A percentile compares a stretch with the other conserved stretches of the same genome.
Conservation (phyloP, 2,113 vertebrate species). For the Bujurquina vittata region DNA sequence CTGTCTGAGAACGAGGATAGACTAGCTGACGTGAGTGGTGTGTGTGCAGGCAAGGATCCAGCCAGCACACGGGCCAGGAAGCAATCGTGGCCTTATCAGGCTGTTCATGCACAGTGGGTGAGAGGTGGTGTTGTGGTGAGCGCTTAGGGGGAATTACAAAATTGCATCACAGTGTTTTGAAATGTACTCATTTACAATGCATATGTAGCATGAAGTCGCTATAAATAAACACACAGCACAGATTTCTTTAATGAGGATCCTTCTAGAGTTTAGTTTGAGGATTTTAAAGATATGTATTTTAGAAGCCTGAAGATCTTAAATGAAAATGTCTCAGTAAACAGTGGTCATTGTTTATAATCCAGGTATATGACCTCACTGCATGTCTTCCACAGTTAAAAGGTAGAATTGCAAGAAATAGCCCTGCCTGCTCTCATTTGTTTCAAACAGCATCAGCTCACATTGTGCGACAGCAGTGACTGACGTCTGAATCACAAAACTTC, state of each 20-base stretch:
- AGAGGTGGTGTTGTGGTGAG: neutral
- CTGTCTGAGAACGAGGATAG: constrained; percentile 16
- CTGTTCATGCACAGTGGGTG: neutral
- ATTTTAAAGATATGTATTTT: neutral
- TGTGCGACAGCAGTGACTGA: neutral
- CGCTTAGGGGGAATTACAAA: neutral
- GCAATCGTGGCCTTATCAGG: neutral
- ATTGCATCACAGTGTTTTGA: neutral
- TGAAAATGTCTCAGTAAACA: neutral
- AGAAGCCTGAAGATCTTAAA: neutral
- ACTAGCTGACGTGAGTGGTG: constrained; percentile 8
- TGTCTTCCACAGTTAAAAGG: neutral
- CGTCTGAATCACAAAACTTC: neutral
- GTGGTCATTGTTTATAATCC: neutral
- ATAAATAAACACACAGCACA: neutral
- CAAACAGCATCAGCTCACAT: neutral
- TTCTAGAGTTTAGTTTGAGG: neutral
- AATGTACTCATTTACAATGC: neutral
- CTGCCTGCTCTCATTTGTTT: neutral
- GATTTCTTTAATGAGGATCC: neutral
- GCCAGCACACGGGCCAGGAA: neutral
- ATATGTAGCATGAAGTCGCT: neutral
- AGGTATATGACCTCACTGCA: neutral
- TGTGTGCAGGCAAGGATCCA: neutral
- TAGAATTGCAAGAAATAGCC: neutral